A percentile compares a stretch with the other conserved stretches of the same genome.
These are phyloP conservation scores for Lamellibrachia luymesi DNA, from an alignment of 1,140 invertebrate genomes.

Conservation along the genomic window DNA sequence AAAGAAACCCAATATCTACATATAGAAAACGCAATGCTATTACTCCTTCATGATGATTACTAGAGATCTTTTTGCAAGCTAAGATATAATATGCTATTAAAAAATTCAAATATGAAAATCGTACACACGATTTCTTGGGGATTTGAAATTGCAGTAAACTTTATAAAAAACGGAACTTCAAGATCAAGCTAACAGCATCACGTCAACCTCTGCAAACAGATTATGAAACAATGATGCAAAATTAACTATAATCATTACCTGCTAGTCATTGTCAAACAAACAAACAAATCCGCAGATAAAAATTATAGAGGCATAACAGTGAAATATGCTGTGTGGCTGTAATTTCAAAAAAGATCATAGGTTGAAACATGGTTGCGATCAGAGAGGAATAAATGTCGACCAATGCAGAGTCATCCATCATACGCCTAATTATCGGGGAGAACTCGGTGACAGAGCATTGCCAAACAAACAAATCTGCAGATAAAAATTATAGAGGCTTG, in stretches of 20 bases:
- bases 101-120: background rate
- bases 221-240: background rate
- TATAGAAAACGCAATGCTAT: background rate
- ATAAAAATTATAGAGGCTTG: background rate
- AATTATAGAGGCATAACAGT: background rate
- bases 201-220: background rate
- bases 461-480: background rate
- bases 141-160: background rate
- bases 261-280: background rate
- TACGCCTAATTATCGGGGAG: background rate
- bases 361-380: background rate
- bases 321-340: background rate
- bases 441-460: background rate
- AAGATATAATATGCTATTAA: background rate
- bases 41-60: background rate
- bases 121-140: background rate
- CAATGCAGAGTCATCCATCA: background rate
- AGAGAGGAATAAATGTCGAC: background rate
- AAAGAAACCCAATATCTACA: background rate
- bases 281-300: background rate
- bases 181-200: background rate
- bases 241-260: background rate
- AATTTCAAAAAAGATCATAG: background rate
- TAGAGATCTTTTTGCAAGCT: background rate
- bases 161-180: background rate